Evolutionary conservation across 2,797 vertebrate genomes (phyloP).

Genomic region (Ctenopoma kingsleyae): DNA sequence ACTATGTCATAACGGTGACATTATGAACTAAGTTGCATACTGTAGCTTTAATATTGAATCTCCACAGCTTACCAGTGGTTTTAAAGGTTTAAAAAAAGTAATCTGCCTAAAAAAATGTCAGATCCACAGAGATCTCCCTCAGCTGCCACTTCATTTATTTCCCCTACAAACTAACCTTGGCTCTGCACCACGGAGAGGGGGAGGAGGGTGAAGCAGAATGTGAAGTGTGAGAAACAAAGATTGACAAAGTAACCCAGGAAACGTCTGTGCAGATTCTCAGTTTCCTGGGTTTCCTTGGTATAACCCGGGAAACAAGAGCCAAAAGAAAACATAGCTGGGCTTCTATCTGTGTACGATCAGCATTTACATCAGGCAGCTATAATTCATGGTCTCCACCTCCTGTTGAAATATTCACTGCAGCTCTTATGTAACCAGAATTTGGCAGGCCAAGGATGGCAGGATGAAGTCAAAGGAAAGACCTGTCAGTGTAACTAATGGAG

Average conservation of each 20-base stretch:
- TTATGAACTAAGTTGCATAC: too few relatives aligned
- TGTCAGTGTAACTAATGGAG: slow-evolving; percentile 12
- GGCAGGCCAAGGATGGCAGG: slow-evolving; percentile 8
- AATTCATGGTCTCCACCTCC: slow-evolving; percentile 15
- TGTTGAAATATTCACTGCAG: slow-evolving; percentile 47
- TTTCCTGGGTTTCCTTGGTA: too few relatives aligned
- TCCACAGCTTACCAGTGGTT: too few relatives aligned
- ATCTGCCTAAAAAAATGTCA: too few relatives aligned
- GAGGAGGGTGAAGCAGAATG: neutral
- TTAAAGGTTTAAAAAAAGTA: too few relatives aligned
- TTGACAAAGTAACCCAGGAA: neutral
- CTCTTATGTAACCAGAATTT: slow-evolving; percentile 60
- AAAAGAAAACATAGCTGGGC: neutral
- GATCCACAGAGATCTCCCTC: neutral
- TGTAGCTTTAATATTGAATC: too few relatives aligned
- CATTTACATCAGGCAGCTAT: slow-evolving; percentile 6
- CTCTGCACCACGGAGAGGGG: neutral
- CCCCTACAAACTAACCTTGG: neutral
- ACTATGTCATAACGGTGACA: too few relatives aligned
- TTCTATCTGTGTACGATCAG: slow-evolving; percentile 4
- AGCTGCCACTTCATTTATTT: slow-evolving; percentile 1
- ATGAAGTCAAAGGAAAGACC: slow-evolving; percentile 18
- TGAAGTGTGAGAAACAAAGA: neutral
- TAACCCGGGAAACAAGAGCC: neutral
- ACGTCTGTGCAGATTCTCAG: too few relatives aligned